Evolutionary conservation across 92 coral and sea anemone species (phyloP).

Genomic region (Porites divaricata): DNA sequence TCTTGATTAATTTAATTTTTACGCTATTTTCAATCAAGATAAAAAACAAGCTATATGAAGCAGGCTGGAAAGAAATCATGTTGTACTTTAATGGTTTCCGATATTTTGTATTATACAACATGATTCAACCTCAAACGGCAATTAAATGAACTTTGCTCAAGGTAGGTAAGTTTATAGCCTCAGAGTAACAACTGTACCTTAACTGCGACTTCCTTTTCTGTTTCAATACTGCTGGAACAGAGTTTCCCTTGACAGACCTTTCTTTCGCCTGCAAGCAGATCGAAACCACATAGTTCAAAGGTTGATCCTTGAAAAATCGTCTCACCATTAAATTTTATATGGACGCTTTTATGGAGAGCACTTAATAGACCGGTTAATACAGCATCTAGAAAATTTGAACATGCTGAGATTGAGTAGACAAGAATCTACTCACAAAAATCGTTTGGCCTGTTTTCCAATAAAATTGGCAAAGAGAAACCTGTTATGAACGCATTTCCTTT

Average conservation of each 20-base stretch:
- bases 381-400: background rate
- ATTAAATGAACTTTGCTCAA: too few species aligned
- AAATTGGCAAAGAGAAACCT: background rate
- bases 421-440: background rate
- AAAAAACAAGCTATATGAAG: background rate
- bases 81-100: background rate
- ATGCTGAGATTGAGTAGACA: constrained; percentile 15
- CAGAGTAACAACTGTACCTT: constrained; percentile 48
- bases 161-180: too few species aligned
- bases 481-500: background rate
- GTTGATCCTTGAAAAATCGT: background rate
- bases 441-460: background rate
- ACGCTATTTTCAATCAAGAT: background rate
- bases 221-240: constrained; percentile 71
- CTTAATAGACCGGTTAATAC: background rate
- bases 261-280: constrained; percentile 3
- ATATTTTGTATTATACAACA: background rate
- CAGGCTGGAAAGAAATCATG: background rate
- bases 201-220: constrained; percentile 68
- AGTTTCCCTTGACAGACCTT: constrained; percentile 79
- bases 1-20: background rate
- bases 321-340: background rate
- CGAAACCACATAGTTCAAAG: constrained; percentile 10
- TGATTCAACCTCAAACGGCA: background rate
- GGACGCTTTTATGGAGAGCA: constrained; percentile 7